Evolutionary conservation across 2,888 invertebrate genomes (phyloP).

Genomic region (Eudasyphora cyanicolor): DNA sequence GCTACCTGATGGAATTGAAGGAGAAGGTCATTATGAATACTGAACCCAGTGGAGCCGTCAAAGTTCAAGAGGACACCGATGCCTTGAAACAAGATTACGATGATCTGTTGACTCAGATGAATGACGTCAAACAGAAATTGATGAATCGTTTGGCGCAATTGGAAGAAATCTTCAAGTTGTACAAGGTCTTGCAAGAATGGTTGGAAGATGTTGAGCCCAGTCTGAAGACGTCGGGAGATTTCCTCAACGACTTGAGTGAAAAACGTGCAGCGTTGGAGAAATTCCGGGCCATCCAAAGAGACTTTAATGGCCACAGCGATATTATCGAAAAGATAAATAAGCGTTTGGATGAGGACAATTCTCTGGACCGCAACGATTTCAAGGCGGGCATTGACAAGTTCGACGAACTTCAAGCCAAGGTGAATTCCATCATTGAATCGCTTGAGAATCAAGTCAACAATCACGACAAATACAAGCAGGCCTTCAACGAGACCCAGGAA

Average conservation of each 20-base stretch:
- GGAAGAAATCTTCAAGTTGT: constrained; percentile 92
- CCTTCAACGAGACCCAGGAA: constrained; percentile 90
- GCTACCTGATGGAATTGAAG: constrained; percentile 93
- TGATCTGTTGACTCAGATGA: constrained; percentile 89
- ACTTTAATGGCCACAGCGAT: constrained; percentile 90
- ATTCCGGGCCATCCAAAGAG: constrained; percentile 89
- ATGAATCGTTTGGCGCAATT: constrained; percentile 88
- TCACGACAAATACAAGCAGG: constrained; percentile 92
- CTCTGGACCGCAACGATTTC: constrained; percentile 85
- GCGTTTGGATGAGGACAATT: constrained; percentile 86
- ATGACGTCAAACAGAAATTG: constrained; percentile 88
- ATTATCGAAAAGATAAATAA: constrained; percentile 88
- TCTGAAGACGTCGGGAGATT: constrained; percentile 86
- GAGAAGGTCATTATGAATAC: constrained; percentile 97
- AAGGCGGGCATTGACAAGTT: constrained; percentile 87
- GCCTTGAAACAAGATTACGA: constrained; percentile 94
- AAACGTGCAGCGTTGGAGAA: constrained; percentile 94
- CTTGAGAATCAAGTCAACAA: constrained; percentile 91
- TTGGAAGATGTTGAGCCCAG: constrained; percentile 93
- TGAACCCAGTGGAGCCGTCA: constrained; percentile 91
- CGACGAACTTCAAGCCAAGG: constrained; percentile 84
- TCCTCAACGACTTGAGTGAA: constrained; percentile 92
- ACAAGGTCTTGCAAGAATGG: constrained; percentile 92
- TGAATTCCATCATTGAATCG: constrained; percentile 85
- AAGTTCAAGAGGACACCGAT: constrained; percentile 95